Percentiles rank a stretch among this genome's conserved stretches.
Evolutionary conservation across 2,797 vertebrate genomes (phyloP).

Genomic region (Champsocephalus esox): DNA sequence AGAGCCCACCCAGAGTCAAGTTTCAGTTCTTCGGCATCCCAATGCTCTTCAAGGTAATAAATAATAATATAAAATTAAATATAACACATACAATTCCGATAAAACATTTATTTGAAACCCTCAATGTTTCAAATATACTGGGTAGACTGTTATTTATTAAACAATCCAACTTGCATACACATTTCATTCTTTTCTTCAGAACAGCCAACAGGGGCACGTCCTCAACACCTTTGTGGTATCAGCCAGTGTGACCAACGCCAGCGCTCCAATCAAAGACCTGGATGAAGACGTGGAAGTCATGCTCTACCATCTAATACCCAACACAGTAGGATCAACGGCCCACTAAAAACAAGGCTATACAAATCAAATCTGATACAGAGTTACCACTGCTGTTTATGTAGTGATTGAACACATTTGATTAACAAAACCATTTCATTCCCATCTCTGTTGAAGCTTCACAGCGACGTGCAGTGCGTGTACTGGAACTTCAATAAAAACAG

Average conservation of each 20-base stretch:
- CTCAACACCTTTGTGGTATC: slow-evolving; percentile 91
- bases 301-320: slow-evolving; percentile 84
- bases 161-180: neutral
- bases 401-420: neutral
- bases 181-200: slow-evolving; percentile 71
- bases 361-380: neutral
- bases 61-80: neutral
- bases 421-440: slow-evolving; percentile 27
- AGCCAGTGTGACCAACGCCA: slow-evolving; percentile 87
- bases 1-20: slow-evolving; percentile 81
- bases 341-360: neutral
- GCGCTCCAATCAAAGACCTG: slow-evolving; percentile 82
- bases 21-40: slow-evolving; percentile 90
- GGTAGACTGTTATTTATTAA: neutral
- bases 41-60: slow-evolving; percentile 86
- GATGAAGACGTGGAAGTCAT: slow-evolving; percentile 83
- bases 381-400: neutral
- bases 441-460: slow-evolving; percentile 74
- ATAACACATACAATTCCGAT: neutral
- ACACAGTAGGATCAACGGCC: slow-evolving; percentile 74
- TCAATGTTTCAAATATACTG: neutral
- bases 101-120: neutral
- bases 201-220: slow-evolving; percentile 30
- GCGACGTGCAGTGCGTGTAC: slow-evolving; percentile 85
- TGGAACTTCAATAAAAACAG: slow-evolving; percentile 91